Evolutionary conservation across 23 tunicate species (phyloP).

Genomic region (Ascidia mentula): DNA sequence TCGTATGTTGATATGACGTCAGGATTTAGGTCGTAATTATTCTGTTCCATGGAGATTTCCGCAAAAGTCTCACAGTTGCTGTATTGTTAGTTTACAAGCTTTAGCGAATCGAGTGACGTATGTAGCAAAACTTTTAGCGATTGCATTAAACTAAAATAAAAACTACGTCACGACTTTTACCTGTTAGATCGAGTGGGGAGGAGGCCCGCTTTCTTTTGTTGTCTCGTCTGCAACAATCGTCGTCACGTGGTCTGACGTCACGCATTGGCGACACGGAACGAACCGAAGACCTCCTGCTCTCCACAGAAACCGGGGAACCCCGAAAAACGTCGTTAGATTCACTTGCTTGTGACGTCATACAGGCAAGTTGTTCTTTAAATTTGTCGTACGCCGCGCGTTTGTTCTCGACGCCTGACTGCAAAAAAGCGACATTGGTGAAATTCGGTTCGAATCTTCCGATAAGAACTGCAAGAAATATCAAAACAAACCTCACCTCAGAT

Average conservation of each 20-base stretch:
- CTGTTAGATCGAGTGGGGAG: constrained; percentile 42
- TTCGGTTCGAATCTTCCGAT: not conserved
- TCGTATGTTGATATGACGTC: no score
- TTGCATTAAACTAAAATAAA: not conserved
- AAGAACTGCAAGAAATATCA: not conserved
- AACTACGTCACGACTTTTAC: not conserved
- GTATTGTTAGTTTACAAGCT: no score
- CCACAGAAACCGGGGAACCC: not conserved
- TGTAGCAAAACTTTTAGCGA: no score
- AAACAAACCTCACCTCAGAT: not conserved
- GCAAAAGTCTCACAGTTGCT: no score
- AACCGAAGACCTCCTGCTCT: constrained; percentile 4
- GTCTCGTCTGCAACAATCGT: not conserved
- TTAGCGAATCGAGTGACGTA: no score
- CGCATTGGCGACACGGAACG: not conserved
- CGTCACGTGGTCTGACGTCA: not conserved
- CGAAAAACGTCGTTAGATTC: not conserved
- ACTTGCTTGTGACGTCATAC: constrained; percentile 3
- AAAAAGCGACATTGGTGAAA: no score
- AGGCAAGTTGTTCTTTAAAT: not conserved
- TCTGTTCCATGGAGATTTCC: no score
- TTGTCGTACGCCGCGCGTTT: not conserved
- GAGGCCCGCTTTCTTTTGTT: constrained; percentile 20
- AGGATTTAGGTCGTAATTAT: no score
- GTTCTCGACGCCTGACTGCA: not conserved